Conservation (phyloP, 2,113 vertebrate genomes). For the Forbesichthys agassizii region DNA sequence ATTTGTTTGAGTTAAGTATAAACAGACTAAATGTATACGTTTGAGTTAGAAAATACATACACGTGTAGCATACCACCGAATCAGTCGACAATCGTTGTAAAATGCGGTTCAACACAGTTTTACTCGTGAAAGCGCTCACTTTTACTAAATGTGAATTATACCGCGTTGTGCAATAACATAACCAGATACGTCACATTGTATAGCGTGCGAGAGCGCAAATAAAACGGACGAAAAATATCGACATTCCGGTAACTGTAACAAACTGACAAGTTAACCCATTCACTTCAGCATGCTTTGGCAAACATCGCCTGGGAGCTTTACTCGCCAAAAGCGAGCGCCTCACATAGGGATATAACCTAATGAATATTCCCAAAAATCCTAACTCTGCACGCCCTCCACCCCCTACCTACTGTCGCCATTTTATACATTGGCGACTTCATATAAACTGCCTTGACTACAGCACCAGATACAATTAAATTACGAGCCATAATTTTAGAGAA, state of each 20-base stretch:
- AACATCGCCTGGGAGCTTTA: slow-evolving; percentile 49
- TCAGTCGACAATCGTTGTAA: slow-evolving; percentile 17
- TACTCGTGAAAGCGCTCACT: slow-evolving; percentile 44
- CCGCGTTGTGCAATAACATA: slow-evolving; percentile 70
- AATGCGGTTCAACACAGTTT: slow-evolving; percentile 38
- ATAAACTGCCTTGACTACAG: slow-evolving; percentile 73
- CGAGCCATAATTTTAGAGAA: slow-evolving; percentile 63
- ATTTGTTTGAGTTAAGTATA: slow-evolving; percentile 39
- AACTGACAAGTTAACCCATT: slow-evolving; percentile 77
- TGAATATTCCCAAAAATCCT: slow-evolving; percentile 70
- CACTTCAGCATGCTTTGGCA: slow-evolving; percentile 61
- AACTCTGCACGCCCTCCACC: slow-evolving; percentile 53
- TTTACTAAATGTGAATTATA: slow-evolving; percentile 38
- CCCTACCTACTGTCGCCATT: slow-evolving; percentile 83
- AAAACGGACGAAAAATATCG: slow-evolving; percentile 53
- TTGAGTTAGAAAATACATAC: slow-evolving; percentile 39
- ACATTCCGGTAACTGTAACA: slow-evolving; percentile 63
- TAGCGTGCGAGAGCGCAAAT: slow-evolving; percentile 62
- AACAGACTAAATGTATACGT: slow-evolving; percentile 40
- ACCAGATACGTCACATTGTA: slow-evolving; percentile 74
- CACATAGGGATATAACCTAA: slow-evolving; percentile 50
- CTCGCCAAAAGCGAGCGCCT: slow-evolving; percentile 54
- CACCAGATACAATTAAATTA: slow-evolving; percentile 69
- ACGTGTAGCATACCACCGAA: slow-evolving; percentile 14
- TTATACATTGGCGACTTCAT: slow-evolving; percentile 83